Evolutionary conservation across 1,140 invertebrate species (phyloP), one percentile per base, ranked within the genome.

Genomic region (Himalopsyche phryganea): DNA sequence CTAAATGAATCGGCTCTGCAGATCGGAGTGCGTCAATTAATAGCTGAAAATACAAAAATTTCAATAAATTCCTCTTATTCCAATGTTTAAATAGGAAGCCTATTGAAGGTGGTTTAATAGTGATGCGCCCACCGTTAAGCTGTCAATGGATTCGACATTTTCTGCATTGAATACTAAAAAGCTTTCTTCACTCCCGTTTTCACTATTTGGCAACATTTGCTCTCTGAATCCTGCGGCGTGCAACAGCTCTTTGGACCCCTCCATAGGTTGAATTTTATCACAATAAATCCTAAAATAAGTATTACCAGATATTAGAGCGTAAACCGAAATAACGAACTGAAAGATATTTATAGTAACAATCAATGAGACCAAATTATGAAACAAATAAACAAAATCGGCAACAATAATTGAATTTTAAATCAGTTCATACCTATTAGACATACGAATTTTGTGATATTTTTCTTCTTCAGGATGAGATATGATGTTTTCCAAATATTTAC

Each of bases 401-500:
- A 33, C 10, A 13, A 38, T 9, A 17, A 18, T 38, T 32, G 38
- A 14, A 19, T 40, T 50, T 51, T 2, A 6, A n/a, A n/a, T 45
- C 1, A 6, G 7, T 11, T 50, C n/a, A 65, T 68, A 74, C 79
- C 85, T 87, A 73, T 96, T 98, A 2, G 82, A 84, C 75, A 91
- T 83, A 58, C 93, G 78, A 57, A 98, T 96, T 79, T 92, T 94
- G 62, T 87, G 86, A 73, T 87, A 97, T 69, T 97, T 98, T 64
- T 91, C 86, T 66, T 96, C 91, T 7, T 80, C 78, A 0, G 92
- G 93, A 75, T 94, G 83, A 13, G 84, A 83, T 11, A 94, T 80
- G 15, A 97, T 89, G 72, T 98, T 98, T 67, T 94, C 90, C 53
- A 97, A 75, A 77, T 96, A 96, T 73, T 92, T 94, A 65, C 83